Evolutionary conservation across 2,888 invertebrate genomes (phyloP).

Genomic region (Patella ulyssiponensis): DNA sequence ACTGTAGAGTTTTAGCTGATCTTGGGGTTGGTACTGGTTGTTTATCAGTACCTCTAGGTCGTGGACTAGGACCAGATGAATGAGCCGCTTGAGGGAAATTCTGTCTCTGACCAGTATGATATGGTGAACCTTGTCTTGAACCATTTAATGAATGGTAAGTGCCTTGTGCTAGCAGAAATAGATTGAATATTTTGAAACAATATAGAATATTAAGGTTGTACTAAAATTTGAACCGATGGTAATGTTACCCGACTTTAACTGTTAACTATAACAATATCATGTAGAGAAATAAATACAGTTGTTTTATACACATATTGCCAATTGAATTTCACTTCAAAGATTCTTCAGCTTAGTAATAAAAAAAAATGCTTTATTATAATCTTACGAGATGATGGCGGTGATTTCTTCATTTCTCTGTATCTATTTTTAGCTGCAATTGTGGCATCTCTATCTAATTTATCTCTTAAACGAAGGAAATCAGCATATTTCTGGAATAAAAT

Average conservation of each 20-base stretch:
- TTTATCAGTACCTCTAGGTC: conserved; percentile 24
- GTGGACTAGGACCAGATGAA: not conserved
- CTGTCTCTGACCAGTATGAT: not conserved
- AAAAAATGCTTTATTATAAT: not conserved
- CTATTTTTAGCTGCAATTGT: conserved; percentile 51
- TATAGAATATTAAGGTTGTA: too few species aligned
- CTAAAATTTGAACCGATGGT: too few species aligned
- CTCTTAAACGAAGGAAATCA: conserved; percentile 54
- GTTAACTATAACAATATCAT: too few species aligned
- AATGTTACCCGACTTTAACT: too few species aligned
- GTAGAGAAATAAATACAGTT: too few species aligned
- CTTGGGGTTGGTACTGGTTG: conserved; percentile 41
- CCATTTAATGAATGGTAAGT: not conserved
- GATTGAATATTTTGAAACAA: too few species aligned
- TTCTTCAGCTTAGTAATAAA: too few species aligned
- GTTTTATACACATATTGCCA: too few species aligned
- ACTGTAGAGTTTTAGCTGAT: conserved; percentile 42
- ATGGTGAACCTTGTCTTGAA: not conserved
- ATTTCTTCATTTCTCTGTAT: conserved; percentile 45
- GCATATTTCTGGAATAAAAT: conserved; percentile 51
- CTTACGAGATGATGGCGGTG: conserved; percentile 36
- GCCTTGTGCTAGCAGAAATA: too few species aligned
- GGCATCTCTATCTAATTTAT: conserved; percentile 52
- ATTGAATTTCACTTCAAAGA: too few species aligned
- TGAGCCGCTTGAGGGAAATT: not conserved